These are phyloP conservation scores for Masnerella sp. DNA, from an alignment of 2,888 invertebrate genomes.

Conservation along the genomic window DNA sequence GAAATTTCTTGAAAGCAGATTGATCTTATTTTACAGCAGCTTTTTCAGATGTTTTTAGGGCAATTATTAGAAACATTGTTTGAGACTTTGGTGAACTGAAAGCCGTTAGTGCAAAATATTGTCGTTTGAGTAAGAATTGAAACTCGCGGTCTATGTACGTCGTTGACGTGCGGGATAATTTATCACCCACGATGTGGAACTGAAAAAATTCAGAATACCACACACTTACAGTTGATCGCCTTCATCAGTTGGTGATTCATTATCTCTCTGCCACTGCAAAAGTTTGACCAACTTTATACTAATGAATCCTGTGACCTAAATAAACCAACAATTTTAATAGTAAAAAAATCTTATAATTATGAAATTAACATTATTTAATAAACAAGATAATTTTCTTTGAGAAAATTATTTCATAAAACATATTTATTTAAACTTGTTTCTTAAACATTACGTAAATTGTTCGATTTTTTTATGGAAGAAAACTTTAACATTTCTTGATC, in stretches of 20 bases:
- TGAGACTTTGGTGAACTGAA: slow-evolving; percentile 5
- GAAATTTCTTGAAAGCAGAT: no score
- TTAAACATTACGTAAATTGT: no score
- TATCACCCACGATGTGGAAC: slow-evolving; percentile 31
- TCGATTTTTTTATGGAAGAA: no score
- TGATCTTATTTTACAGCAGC: no score
- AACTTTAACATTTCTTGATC: no score
- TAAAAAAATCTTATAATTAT: no score
- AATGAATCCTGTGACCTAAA: no score
- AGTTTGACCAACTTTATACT: slow-evolving; percentile 9
- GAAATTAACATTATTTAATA: no score
- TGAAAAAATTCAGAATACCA: slow-evolving; percentile 37
- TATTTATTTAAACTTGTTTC: no score
- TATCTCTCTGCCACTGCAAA: slow-evolving; percentile 21
- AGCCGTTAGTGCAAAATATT: slow-evolving; percentile 43
- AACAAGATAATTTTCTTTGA: no score
- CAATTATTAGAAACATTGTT: slow-evolving; percentile 14
- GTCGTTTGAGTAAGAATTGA: slow-evolving; percentile 37
- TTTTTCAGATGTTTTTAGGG: background rate
- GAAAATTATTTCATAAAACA: no score
- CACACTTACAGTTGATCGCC: slow-evolving; percentile 36
- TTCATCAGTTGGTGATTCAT: slow-evolving; percentile 44
- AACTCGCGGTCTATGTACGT: slow-evolving; percentile 41
- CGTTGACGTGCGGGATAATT: slow-evolving; percentile 34
- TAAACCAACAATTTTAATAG: background rate